Percentiles rank a stretch among this genome's conserved stretches.
phyloP scores from a whole-genome alignment of 2,797 vertebrate species.

The Phataginus tetradactyla region DNA sequence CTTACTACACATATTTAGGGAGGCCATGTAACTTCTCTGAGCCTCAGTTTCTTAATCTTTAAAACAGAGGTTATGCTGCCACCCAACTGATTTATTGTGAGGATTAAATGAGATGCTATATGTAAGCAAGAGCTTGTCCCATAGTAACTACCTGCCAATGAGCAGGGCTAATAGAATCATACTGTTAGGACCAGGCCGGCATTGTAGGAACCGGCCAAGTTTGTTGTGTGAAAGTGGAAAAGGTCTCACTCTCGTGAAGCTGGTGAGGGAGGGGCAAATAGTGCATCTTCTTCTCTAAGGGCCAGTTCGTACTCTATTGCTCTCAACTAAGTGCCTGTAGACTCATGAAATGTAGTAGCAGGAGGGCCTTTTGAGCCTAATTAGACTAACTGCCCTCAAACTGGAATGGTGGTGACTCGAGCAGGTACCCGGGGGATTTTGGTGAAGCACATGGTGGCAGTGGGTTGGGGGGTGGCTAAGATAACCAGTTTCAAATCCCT shows the following conservation, averaged over 20 bases:
- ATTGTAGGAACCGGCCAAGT: neutral
- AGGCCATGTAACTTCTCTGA: neutral
- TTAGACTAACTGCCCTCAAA: neutral
- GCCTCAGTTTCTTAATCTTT: neutral
- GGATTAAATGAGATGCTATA: neutral
- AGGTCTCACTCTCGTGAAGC: neutral
- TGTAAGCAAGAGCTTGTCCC: neutral
- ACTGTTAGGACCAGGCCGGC: neutral
- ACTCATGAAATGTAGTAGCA: neutral
- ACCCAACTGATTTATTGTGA: neutral
- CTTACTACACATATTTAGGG: neutral
- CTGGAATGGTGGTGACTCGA: neutral
- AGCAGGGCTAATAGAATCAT: neutral
- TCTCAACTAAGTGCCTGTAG: neutral
- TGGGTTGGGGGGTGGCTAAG: no score
- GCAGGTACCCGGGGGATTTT: neutral
- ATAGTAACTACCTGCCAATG: neutral
- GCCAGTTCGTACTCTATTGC: neutral
- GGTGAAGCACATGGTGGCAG: no score
- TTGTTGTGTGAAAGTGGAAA: neutral
- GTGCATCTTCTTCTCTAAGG: neutral
- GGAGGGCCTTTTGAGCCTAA: neutral
- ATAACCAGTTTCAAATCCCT: neutral
- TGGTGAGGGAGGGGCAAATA: neutral
- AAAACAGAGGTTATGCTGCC: neutral